Percentiles rank a stretch among this genome's conserved stretches.
Conservation (phyloP, 2,797 vertebrate genomes). For the Cryptoblepharus egeriae region DNA sequence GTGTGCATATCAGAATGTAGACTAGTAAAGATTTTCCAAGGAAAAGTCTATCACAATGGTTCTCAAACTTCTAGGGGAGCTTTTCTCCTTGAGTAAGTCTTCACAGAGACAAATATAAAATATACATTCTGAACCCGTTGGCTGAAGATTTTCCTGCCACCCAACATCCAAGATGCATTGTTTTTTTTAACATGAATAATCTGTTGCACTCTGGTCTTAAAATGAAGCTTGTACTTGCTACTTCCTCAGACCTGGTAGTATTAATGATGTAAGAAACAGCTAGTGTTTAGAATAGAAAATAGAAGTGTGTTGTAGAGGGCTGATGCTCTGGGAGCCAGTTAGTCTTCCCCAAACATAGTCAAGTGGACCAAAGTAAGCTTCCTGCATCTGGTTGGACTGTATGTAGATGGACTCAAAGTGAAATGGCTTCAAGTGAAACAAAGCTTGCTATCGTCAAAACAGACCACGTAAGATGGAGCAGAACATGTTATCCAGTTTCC, state of each 20-base stretch:
- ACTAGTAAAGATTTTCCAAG: background rate
- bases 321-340: background rate
- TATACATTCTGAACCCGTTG: background rate
- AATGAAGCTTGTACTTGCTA: background rate
- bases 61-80: too few relatives aligned
- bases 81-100: too few relatives aligned
- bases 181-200: background rate
- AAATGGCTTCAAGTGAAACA: background rate
- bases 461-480: slow-evolving; percentile 4
- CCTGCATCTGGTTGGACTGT: background rate
- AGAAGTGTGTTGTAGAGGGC: background rate
- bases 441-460: background rate
- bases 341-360: slow-evolving; percentile 20
- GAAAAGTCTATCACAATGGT: background rate
- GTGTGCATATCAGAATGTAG: background rate
- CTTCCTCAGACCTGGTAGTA: background rate
- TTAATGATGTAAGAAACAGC: background rate
- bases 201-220: too few relatives aligned
- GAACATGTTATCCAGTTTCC: background rate
- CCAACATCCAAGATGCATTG: too few relatives aligned
- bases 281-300: background rate
- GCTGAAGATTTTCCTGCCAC: background rate
- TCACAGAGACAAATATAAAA: too few relatives aligned
- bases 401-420: slow-evolving; percentile 27
- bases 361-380: slow-evolving; percentile 24